Conservation (phyloP, 2,888 invertebrate genomes). For the Leucania comma region DNA sequence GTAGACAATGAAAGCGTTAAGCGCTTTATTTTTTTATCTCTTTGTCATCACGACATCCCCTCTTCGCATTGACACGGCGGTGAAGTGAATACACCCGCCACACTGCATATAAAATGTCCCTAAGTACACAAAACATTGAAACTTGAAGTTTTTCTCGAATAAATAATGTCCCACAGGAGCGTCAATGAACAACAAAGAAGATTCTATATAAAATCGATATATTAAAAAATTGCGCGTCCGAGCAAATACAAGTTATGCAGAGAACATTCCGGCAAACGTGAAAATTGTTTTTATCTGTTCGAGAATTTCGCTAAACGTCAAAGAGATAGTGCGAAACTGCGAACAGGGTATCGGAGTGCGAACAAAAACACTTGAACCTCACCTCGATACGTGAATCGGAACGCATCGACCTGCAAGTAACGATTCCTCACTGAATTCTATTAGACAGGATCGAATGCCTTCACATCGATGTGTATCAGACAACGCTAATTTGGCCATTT, state of each 20-base stretch:
- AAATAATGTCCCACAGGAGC: slow-evolving; percentile 55
- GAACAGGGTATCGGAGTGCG: slow-evolving; percentile 84
- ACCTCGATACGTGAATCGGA: slow-evolving; percentile 64
- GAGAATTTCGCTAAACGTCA: slow-evolving; percentile 83
- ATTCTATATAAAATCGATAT: slow-evolving; percentile 28
- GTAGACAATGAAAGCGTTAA: slow-evolving; percentile 85
- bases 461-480: slow-evolving; percentile 73
- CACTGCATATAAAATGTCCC: slow-evolving; percentile 39
- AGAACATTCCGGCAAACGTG: slow-evolving; percentile 76
- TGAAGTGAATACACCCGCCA: slow-evolving; percentile 61
- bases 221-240: slow-evolving; percentile 44
- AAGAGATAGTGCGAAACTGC: slow-evolving; percentile 83
- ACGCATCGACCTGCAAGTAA: slow-evolving; percentile 57
- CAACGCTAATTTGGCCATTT: slow-evolving; percentile 77
- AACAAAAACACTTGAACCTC: slow-evolving; percentile 78
- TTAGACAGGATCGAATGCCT: slow-evolving; percentile 70
- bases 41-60: slow-evolving; percentile 76
- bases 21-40: slow-evolving; percentile 87
- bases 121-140: slow-evolving; percentile 54
- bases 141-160: slow-evolving; percentile 66
- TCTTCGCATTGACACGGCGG: slow-evolving; percentile 71
- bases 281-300: slow-evolving; percentile 78
- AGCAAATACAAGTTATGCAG: slow-evolving; percentile 74
- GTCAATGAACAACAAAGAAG: slow-evolving; percentile 54
- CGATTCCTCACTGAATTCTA: slow-evolving; percentile 60